Evolutionary conservation across 2,888 invertebrate species (phyloP), one percentile per base, ranked within the genome.

Genomic region (Lissocephala sabroskyi): DNA sequence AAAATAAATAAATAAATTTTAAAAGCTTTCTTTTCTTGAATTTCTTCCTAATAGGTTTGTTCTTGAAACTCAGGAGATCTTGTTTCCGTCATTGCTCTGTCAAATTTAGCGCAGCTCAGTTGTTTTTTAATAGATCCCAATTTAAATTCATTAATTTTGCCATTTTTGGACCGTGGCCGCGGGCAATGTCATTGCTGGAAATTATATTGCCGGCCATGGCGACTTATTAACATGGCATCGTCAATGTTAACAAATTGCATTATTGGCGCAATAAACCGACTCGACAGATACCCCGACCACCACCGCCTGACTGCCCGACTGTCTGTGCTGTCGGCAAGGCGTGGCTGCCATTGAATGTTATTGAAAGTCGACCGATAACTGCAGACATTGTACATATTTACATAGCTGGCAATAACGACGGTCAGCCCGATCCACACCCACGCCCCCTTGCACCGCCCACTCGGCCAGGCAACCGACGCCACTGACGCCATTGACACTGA

Each of bases 191-290:
- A 26, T 18, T 26, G 32, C 10, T 48, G 52, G 36, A 77, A 70
- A 68, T 73, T 73, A 66, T 50, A 59, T 77, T 74, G 52, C 49
- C 52, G 49, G 45, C 43, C n/a, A n/a, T n/a, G n/a, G 45, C 50
- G 59, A 52, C 75, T 77, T 65, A 77, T 77, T 70, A 70, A 70
- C 68, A 77, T 46, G 48, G 49, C 56, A 54, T 62, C 54, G 78
- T 67, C 78, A 70, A 78, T 70, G 68, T 77, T 75, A 70, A 70
- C 68, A 70, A 70, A 70, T 77, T 70, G 67, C 66, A 77, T 70
- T 70, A 70, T 64, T 59, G 48, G 45, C 32, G 73, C 73, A 63
- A 67, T 73, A 67, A 73, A 41, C 42, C n/a, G n/a, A n/a, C n/a
- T n/a, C n/a, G 53, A 47, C 49, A 42, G 39, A 54, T 16, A 13